Evolutionary conservation across 2,113 vertebrate genomes (phyloP).

Genomic region (Monarcha castaneiventris): DNA sequence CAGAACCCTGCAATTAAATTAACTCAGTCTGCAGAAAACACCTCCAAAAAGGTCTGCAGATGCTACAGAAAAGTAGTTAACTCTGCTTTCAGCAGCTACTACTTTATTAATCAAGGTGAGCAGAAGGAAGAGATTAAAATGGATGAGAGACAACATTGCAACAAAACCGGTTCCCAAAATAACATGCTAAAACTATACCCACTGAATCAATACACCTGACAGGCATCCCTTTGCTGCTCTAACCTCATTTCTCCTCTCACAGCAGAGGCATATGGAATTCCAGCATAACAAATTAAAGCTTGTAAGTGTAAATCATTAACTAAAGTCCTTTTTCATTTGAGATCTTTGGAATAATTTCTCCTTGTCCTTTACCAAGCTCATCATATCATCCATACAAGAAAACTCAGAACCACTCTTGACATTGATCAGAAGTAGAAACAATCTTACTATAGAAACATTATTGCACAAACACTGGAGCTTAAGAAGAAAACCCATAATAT

Average conservation of each 20-base stretch:
- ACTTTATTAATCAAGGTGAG: not conserved
- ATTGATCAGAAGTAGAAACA: not conserved
- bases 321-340: not conserved
- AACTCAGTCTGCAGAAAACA: not conserved
- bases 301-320: not conserved
- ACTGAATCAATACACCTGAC: not conserved
- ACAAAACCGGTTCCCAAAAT: slow-evolving; percentile 1
- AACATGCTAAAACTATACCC: not conserved
- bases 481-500: not conserved
- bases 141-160: not conserved
- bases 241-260: not conserved
- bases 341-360: not conserved
- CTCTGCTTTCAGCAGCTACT: not conserved
- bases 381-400: not conserved
- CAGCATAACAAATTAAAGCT: not conserved
- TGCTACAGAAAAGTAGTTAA: not conserved
- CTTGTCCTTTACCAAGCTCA: not conserved
- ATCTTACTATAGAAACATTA: not conserved
- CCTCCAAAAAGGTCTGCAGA: not conserved
- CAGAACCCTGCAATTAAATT: not conserved
- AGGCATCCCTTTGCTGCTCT: not conserved
- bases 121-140: not conserved
- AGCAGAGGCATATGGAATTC: not conserved
- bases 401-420: not conserved
- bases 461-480: not conserved